A percentile compares a stretch with the other conserved stretches of the same genome.
phyloP scores from a whole-genome alignment of 1,140 invertebrate genomes.

The Samia ricini region DNA sequence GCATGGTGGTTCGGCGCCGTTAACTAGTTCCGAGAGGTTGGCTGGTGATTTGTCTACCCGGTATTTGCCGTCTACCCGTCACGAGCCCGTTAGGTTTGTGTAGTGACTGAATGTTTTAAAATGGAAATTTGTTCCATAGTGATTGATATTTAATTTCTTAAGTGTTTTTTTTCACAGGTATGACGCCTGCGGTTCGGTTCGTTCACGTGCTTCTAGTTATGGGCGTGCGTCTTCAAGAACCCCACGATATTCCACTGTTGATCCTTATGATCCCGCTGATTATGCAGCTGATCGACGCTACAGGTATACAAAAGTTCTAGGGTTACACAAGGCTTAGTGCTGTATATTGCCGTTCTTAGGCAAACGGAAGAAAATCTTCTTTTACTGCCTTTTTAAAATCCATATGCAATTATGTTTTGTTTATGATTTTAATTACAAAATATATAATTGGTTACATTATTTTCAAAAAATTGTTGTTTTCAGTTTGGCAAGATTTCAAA shows the following conservation, averaged over 20 bases:
- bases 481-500: too few species aligned
- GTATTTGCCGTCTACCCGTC: conserved; percentile 47
- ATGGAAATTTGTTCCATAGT: not conserved
- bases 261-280: conserved; percentile 67
- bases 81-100: conserved; percentile 52
- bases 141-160: not conserved
- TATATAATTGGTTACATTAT: too few species aligned
- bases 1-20: conserved; percentile 76
- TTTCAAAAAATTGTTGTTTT: too few species aligned
- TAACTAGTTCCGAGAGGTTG: conserved; percentile 50
- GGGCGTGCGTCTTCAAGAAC: conserved; percentile 57
- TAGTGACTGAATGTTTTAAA: conserved; percentile 5
- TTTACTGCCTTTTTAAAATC: too few species aligned
- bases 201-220: conserved; percentile 63
- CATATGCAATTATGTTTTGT: too few species aligned
- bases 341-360: too few species aligned
- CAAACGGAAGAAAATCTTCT: too few species aligned
- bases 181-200: conserved; percentile 45
- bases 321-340: not conserved
- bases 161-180: conserved; percentile 40
- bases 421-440: too few species aligned
- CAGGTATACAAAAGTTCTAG: conserved; percentile 43
- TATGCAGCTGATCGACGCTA: conserved; percentile 72
- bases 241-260: conserved; percentile 58
- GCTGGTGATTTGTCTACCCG: conserved; percentile 46